Conservation (phyloP, 2,113 vertebrate species). For the Leptobrachium leishanense region DNA sequence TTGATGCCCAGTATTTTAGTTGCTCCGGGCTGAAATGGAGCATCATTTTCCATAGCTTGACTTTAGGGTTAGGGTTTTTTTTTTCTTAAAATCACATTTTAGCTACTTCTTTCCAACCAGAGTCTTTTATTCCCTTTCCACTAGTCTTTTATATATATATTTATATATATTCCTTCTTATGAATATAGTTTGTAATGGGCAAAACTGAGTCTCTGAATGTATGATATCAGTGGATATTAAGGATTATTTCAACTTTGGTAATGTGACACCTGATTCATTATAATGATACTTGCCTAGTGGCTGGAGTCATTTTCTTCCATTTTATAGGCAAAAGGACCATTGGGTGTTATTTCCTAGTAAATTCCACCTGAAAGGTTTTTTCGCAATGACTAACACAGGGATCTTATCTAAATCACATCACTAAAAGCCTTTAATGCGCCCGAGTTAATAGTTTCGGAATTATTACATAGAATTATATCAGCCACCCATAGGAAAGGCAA, state of each 20-base stretch:
- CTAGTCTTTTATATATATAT: too few relatives aligned
- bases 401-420: slow-evolving; percentile 1
- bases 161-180: too few relatives aligned
- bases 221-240: background rate
- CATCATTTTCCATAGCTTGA: too few relatives aligned
- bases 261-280: background rate
- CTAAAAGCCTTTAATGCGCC: background rate
- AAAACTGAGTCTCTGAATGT: too few relatives aligned
- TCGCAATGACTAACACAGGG: background rate
- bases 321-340: background rate
- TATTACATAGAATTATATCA: background rate
- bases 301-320: background rate
- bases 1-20: too few relatives aligned
- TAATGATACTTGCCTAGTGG: background rate
- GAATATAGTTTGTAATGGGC: too few relatives aligned
- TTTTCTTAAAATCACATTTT: too few relatives aligned
- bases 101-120: too few relatives aligned
- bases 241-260: background rate
- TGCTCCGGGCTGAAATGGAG: too few relatives aligned
- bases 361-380: background rate
- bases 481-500: background rate
- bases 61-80: too few relatives aligned
- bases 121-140: too few relatives aligned
- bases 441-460: background rate
- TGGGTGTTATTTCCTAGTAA: slow-evolving; percentile 3